Evolutionary conservation across 2,797 vertebrate genomes (phyloP).

Genomic region (Florisuga fusca): DNA sequence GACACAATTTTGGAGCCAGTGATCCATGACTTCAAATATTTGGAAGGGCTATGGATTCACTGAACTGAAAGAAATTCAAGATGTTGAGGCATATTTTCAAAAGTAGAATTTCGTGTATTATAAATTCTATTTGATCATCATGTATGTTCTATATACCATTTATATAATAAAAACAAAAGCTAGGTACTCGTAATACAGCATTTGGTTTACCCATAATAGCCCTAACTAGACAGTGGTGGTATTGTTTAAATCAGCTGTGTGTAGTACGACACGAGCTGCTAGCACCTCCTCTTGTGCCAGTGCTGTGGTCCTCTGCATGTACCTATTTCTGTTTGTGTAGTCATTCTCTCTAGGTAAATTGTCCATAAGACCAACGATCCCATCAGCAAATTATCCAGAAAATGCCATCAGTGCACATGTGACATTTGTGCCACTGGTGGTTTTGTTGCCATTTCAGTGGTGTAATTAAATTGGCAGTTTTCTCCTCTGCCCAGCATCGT

Average conservation of each 20-base stretch:
- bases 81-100: conserved; percentile 37
- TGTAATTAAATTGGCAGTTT: conserved; percentile 80
- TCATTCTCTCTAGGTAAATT: conserved; percentile 87
- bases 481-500: conserved; percentile 56
- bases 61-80: conserved; percentile 61
- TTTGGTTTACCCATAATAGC: neutral
- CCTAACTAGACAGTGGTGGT: neutral
- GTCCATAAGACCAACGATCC: conserved; percentile 86
- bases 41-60: conserved; percentile 55
- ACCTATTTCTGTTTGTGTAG: conserved; percentile 84
- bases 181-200: neutral
- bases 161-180: neutral
- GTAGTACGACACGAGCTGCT: neutral
- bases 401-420: conserved; percentile 80
- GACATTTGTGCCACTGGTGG: conserved; percentile 78
- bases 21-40: conserved; percentile 70
- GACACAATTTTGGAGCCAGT: conserved; percentile 50
- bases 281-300: conserved; percentile 24
- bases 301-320: conserved; percentile 60
- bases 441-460: conserved; percentile 71
- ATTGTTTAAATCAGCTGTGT: neutral
- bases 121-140: conserved; percentile 3
- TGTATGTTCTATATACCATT: neutral
- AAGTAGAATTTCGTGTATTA: conserved; percentile 23
- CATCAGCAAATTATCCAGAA: conserved; percentile 92